Percentiles rank a stretch among this genome's conserved stretches.
phyloP scores from a whole-genome alignment of 2,113 vertebrate species.

The Bubo bubo region DNA sequence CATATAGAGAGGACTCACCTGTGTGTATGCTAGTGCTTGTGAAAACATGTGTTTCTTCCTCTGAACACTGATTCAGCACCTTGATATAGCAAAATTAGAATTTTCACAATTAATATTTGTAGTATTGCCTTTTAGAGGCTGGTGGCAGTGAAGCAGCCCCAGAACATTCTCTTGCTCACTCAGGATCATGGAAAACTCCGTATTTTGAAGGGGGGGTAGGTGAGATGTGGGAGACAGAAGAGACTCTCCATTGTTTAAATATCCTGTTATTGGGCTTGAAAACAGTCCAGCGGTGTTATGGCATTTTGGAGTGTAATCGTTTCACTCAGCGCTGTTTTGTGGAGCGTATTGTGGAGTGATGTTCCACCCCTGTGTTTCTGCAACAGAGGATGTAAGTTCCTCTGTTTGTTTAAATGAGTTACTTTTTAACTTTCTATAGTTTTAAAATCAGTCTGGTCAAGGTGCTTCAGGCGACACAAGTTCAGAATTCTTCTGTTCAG shows the following conservation, averaged over 20 bases:
- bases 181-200: neutral
- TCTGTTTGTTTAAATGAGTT: neutral
- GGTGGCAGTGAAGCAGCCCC: neutral
- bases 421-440: neutral
- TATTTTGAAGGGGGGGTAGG: neutral
- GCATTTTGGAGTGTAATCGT: neutral
- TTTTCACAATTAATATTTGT: neutral
- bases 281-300: fast-evolving
- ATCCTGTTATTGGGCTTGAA: neutral
- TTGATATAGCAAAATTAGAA: neutral
- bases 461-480: neutral
- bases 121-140: neutral
- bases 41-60: neutral
- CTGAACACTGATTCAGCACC: neutral
- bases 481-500: neutral
- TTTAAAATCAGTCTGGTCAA: neutral
- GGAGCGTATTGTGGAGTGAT: neutral
- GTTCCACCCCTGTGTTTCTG: neutral
- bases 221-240: neutral
- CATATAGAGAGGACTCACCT: fast-evolving
- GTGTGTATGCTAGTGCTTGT: neutral
- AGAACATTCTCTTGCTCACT: neutral
- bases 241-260: neutral
- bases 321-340: neutral
- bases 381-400: neutral